phyloP scores from a whole-genome alignment of 2,113 vertebrate species.

The Erythrocercus mccallii region DNA sequence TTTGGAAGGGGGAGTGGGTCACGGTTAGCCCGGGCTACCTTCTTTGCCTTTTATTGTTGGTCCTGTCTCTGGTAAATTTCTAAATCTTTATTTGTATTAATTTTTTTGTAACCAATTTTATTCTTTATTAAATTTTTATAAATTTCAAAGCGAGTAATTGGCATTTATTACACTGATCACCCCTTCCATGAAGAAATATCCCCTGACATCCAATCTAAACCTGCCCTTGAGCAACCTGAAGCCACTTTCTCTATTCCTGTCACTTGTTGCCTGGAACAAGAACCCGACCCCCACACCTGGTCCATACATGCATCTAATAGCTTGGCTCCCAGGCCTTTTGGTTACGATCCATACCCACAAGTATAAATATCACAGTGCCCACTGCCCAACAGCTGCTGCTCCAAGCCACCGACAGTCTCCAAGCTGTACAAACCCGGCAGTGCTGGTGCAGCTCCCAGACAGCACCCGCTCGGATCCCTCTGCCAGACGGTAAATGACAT shows the following conservation, averaged over 20 bases:
- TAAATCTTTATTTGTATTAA: no score
- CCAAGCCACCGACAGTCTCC: rapidly evolving
- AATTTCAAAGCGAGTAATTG: no score
- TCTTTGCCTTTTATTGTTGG: no score
- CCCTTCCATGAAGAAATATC: not conserved
- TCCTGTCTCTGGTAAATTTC: no score
- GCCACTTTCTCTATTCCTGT: not conserved
- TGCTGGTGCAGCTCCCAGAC: not conserved
- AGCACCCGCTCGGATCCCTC: not conserved
- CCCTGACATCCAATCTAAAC: not conserved
- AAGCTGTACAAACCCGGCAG: rapidly evolving
- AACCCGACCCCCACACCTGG: not conserved
- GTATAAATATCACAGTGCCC: not conserved
- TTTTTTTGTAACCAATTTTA: no score
- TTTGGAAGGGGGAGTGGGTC: no score
- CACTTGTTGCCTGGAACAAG: not conserved
- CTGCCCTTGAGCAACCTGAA: not conserved
- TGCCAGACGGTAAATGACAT: not conserved
- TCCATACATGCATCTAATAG: not conserved
- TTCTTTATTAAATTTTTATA: no score
- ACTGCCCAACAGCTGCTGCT: not conserved
- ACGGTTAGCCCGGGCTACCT: no score
- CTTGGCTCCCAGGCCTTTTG: not conserved
- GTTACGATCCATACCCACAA: not conserved
- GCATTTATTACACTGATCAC: no score